Percentiles rank a stretch among this genome's conserved stretches.
These are phyloP conservation scores for Grammatotria lemairii DNA, from an alignment of 2,113 vertebrate genomes.

Conservation along the genomic window DNA sequence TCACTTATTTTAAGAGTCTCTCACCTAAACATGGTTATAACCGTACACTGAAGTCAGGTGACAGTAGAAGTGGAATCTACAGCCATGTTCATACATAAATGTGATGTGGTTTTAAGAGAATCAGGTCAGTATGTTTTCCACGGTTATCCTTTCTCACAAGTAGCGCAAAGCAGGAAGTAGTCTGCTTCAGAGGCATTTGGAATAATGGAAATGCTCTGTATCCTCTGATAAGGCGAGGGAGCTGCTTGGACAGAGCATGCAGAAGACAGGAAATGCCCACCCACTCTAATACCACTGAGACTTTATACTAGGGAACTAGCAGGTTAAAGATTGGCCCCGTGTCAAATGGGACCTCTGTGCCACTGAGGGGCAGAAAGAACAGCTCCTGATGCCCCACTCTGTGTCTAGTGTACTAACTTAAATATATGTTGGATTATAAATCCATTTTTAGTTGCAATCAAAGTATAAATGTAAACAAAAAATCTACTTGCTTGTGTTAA, in stretches of 20 bases:
- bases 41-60: neutral
- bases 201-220: neutral
- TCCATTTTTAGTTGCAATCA: neutral
- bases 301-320: neutral
- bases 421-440: neutral
- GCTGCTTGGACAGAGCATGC: neutral
- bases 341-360: neutral
- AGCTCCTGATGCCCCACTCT: neutral
- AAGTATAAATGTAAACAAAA: neutral
- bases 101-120: neutral
- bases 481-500: neutral
- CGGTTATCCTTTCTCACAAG: neutral
- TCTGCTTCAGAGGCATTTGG: neutral
- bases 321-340: neutral
- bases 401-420: neutral
- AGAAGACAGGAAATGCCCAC: neutral
- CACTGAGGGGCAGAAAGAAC: fast-evolving
- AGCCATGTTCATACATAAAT: neutral
- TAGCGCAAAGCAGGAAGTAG: neutral
- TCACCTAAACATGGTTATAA: neutral
- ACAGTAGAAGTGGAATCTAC: neutral
- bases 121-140: neutral
- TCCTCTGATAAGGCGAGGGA: neutral
- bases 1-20: neutral
- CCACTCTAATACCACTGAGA: neutral